These are phyloP conservation scores for Exaiptasia diaphana DNA, from an alignment of 64 coral and sea anemone genomes.

Conservation along the genomic window DNA sequence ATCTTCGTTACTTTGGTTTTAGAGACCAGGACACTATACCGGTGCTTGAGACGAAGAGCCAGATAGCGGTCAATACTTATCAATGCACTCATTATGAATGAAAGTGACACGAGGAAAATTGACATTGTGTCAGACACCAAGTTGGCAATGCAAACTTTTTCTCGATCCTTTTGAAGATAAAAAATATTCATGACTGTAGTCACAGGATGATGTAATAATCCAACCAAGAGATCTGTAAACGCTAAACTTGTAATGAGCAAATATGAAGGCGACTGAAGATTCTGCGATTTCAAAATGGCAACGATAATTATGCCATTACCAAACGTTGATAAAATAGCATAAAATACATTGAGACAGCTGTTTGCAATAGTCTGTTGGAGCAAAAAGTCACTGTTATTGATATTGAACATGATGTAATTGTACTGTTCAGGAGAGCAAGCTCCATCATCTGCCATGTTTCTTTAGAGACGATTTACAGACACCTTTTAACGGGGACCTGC, in stretches of 20 bases:
- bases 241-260: slow-evolving; percentile 7
- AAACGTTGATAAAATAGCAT: too few species aligned
- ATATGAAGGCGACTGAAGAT: too few species aligned
- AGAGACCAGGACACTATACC: background rate
- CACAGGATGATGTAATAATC: background rate
- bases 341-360: too few species aligned
- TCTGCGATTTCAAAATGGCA: too few species aligned
- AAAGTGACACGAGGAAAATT: background rate
- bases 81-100: background rate
- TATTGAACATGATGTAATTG: too few species aligned
- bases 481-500: too few species aligned
- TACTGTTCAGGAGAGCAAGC: too few species aligned
- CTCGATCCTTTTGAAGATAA: background rate
- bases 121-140: background rate
- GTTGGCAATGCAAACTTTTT: background rate
- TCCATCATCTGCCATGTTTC: too few species aligned
- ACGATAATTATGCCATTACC: too few species aligned
- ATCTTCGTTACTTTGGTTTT: background rate
- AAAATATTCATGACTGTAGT: background rate
- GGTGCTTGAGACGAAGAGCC: background rate
- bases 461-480: too few species aligned
- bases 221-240: background rate
- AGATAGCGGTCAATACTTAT: background rate
- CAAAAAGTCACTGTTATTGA: too few species aligned
- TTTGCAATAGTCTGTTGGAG: too few species aligned